These are phyloP conservation scores for Sparus aurata DNA, from an alignment of 2,797 vertebrate genomes.

Conservation along the genomic window DNA sequence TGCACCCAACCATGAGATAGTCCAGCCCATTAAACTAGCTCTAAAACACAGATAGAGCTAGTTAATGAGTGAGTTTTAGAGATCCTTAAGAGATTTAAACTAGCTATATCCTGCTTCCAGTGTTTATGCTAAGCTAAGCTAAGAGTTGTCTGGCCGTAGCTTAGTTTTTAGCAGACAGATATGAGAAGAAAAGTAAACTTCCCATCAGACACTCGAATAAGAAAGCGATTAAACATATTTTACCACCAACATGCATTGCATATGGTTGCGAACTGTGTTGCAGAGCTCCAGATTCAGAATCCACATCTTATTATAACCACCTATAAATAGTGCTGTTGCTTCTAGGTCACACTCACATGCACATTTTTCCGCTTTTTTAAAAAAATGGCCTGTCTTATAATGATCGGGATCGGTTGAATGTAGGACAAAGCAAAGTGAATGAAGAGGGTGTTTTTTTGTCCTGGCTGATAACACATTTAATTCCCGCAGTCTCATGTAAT, in stretches of 20 bases:
- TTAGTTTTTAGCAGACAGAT: not conserved
- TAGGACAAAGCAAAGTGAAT: conserved; percentile 65
- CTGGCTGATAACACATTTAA: not conserved
- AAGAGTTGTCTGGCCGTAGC: not conserved
- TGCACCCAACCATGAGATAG: conserved; percentile 2
- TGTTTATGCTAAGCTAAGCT: conserved; percentile 14
- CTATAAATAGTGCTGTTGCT: conserved; percentile 84
- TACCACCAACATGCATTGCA: conserved; percentile 20
- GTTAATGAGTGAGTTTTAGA: not conserved
- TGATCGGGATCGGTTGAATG: conserved; percentile 61
- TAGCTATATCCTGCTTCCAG: not conserved
- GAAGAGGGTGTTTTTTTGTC: not conserved
- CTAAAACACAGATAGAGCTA: not conserved
- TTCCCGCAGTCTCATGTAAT: not conserved
- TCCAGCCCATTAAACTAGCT: not conserved
- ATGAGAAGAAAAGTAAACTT: not conserved
- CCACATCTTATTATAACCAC: conserved; percentile 73
- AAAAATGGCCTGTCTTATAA: conserved; percentile 54
- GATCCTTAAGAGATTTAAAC: not conserved
- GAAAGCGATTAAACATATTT: not conserved
- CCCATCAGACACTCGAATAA: not conserved
- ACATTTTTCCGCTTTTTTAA: conserved; percentile 66
- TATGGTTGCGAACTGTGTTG: conserved; percentile 32
- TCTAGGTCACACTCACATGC: conserved; percentile 84
- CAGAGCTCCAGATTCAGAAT: conserved; percentile 74